These are phyloP conservation scores for Chelon labrosus DNA, from an alignment of 2,797 vertebrate species.

Conservation along the genomic window DNA sequence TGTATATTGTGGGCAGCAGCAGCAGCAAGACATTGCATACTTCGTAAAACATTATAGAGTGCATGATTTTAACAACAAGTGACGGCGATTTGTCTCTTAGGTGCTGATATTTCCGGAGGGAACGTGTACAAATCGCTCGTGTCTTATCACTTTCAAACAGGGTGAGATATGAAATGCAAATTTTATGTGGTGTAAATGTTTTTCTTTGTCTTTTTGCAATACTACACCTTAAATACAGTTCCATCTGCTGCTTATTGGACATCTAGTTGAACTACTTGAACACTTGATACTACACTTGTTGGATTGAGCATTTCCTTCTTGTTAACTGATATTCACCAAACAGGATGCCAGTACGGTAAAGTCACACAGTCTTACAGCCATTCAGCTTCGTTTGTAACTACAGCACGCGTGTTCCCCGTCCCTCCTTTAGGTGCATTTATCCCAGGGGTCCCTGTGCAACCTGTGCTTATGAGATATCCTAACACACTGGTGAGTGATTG, in stretches of 20 bases:
- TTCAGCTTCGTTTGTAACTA: not conserved
- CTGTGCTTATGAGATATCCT: conserved; percentile 92
- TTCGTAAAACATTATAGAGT: not conserved
- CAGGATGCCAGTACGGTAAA: not conserved
- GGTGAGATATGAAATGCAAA: conserved; percentile 80
- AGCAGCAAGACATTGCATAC: not conserved
- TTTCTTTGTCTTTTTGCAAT: not conserved
- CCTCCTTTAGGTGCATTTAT: conserved; percentile 90
- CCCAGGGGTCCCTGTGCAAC: conserved; percentile 93
- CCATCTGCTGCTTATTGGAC: not conserved
- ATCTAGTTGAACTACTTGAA: not conserved
- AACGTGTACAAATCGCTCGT: conserved; percentile 97
- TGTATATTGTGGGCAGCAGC: not conserved
- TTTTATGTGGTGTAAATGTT: not conserved
- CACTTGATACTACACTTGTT: not conserved
- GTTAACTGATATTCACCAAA: not conserved
- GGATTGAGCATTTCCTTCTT: conserved; percentile 15
- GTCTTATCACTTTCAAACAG: conserved; percentile 99
- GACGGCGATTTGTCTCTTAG: conserved; percentile 79
- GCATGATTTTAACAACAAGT: not conserved
- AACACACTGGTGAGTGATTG: conserved; percentile 90
- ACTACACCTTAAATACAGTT: not conserved
- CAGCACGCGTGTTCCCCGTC: not conserved
- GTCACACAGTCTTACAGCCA: not conserved
- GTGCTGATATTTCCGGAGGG: conserved; percentile 97